Conservation (phyloP, 2,888 invertebrate genomes). For the Sinodicranocentrus sp. region DNA sequence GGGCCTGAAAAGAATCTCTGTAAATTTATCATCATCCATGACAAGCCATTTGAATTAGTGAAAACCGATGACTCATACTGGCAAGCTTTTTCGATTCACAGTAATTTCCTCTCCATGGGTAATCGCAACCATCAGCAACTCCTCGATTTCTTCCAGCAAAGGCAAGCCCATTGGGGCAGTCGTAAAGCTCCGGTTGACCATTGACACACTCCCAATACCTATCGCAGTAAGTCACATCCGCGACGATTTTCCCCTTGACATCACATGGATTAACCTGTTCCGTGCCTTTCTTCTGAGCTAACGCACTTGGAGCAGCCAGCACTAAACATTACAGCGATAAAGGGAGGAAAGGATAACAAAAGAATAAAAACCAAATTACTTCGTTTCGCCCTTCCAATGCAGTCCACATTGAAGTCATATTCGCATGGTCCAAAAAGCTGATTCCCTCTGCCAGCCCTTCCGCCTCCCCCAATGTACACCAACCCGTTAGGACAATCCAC, state of each 20-base stretch:
- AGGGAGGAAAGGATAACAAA: slow-evolving; percentile 39
- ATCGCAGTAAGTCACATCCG: slow-evolving; percentile 90
- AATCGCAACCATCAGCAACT: slow-evolving; percentile 92
- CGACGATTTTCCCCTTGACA: slow-evolving; percentile 86
- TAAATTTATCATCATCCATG: no score
- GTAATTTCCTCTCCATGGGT: slow-evolving; percentile 93
- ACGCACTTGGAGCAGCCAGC: slow-evolving; percentile 37
- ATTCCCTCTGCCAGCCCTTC: slow-evolving; percentile 68
- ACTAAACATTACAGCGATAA: slow-evolving; percentile 20
- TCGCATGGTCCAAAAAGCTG: slow-evolving; percentile 78
- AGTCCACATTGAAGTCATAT: slow-evolving; percentile 78
- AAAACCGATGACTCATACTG: slow-evolving; percentile 80
- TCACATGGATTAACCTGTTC: slow-evolving; percentile 86
- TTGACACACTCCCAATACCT: slow-evolving; percentile 91
- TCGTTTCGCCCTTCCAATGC: slow-evolving; percentile 77
- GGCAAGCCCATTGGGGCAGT: slow-evolving; percentile 94
- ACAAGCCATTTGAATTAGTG: no score
- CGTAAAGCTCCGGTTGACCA: slow-evolving; percentile 89
- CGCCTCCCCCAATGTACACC: slow-evolving; percentile 77
- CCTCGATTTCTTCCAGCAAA: slow-evolving; percentile 93
- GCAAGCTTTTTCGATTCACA: slow-evolving; percentile 90
- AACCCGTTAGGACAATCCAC: slow-evolving; percentile 78
- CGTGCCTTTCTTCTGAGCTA: slow-evolving; percentile 71
- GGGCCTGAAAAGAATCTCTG: no score
- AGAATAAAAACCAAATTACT: slow-evolving; percentile 76